phyloP scores from a whole-genome alignment of 35 echinoderm and acorn worm genomes.

The Holothuria glaberrima region DNA sequence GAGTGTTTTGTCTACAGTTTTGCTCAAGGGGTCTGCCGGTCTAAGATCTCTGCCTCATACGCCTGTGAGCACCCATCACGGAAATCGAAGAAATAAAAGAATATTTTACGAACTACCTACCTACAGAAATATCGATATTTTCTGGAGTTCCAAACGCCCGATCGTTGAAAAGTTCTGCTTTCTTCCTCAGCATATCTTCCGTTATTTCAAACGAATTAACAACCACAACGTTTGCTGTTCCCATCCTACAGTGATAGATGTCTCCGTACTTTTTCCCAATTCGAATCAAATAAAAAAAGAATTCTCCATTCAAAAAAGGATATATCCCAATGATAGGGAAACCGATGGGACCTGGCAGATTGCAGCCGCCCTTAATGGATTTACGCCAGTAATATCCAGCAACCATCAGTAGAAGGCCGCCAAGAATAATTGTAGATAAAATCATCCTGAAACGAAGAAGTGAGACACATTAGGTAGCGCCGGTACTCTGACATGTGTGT shows the following conservation, averaged over 20 bases:
- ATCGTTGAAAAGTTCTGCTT: not conserved
- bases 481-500: too few species aligned
- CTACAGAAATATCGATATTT: not conserved
- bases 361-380: constrained; percentile 1
- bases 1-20: too few species aligned
- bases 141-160: not conserved
- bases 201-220: not conserved
- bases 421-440: too few species aligned
- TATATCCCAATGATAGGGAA: constrained; percentile 17
- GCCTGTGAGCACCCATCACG: too few species aligned
- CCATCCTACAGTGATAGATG: constrained; percentile 3
- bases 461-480: too few species aligned
- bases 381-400: too few species aligned
- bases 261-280: not conserved
- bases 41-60: too few species aligned
- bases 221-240: not conserved
- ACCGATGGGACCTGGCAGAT: constrained; percentile 28
- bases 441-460: too few species aligned
- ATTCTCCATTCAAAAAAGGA: not conserved
- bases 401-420: too few species aligned
- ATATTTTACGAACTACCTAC: not conserved
- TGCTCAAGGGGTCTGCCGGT: too few species aligned
- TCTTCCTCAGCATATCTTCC: not conserved
- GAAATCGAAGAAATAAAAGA: too few species aligned
- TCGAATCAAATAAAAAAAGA: not conserved